Evolutionary conservation across 2,113 vertebrate genomes (phyloP).

Genomic region (Thalassarche chlororhynchos): DNA sequence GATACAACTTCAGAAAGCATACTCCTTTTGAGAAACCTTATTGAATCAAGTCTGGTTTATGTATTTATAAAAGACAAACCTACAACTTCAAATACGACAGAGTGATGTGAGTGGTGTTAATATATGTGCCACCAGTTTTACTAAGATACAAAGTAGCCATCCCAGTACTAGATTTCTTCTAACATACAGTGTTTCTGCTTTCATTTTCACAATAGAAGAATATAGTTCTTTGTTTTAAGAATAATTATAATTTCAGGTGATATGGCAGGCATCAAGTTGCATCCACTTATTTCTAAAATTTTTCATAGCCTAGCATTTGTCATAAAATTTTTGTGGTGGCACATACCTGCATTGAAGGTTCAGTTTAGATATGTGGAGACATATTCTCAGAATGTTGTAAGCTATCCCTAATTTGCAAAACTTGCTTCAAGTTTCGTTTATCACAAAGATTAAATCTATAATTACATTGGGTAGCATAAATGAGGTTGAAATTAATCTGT

Average conservation of each 20-base stretch:
- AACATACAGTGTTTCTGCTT: not conserved
- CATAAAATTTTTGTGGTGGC: not conserved
- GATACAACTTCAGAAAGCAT: not conserved
- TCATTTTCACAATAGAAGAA: not conserved
- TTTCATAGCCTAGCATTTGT: not conserved
- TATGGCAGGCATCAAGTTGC: not conserved
- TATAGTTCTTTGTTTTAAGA: not conserved
- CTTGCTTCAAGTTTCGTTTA: not conserved
- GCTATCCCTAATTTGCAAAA: not conserved
- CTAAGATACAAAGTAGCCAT: not conserved
- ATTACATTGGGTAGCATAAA: slow-evolving; percentile 2
- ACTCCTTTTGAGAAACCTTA: not conserved
- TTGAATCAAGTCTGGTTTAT: not conserved
- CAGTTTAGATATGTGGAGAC: not conserved
- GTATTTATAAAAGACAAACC: slow-evolving; percentile 14
- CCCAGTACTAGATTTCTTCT: not conserved
- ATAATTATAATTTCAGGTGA: not conserved
- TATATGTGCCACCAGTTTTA: not conserved
- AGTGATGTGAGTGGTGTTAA: not conserved
- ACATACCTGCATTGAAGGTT: not conserved
- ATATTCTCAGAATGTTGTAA: not conserved
- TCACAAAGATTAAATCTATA: not conserved
- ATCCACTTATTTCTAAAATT: not conserved
- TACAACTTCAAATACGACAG: not conserved
- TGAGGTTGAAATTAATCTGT: slow-evolving; percentile 5